phyloP scores from a whole-genome alignment of 2,797 vertebrate species.

The Tokudaia muenninki region DNA sequence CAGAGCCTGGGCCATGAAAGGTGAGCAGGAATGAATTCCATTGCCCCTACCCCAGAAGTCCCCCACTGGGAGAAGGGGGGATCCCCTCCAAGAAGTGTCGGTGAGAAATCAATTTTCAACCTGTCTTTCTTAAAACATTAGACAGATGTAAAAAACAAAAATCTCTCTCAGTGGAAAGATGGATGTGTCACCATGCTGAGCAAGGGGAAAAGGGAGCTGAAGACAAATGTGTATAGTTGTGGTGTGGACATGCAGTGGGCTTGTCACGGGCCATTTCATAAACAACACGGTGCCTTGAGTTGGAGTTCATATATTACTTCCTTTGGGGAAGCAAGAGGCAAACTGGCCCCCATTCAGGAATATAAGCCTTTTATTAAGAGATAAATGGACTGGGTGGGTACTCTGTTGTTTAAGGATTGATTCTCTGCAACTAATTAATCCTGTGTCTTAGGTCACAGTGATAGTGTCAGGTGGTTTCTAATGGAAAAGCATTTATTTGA shows the following conservation, averaged over 20 bases:
- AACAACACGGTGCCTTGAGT: not conserved
- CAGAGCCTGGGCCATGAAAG: slow-evolving; percentile 86
- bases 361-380: slow-evolving; percentile 31
- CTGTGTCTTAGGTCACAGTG: slow-evolving; percentile 46
- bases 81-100: not conserved
- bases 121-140: slow-evolving; percentile 52
- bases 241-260: not conserved
- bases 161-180: slow-evolving; percentile 7
- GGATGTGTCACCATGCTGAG: slow-evolving; percentile 2
- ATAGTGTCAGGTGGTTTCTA: not conserved
- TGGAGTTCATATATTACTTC: slow-evolving; percentile 33
- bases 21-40: slow-evolving; percentile 83
- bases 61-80: not conserved
- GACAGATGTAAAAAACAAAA: slow-evolving; percentile 62
- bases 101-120: slow-evolving; percentile 54
- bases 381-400: not conserved
- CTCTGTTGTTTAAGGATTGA: slow-evolving; percentile 43
- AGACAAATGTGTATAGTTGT: not conserved
- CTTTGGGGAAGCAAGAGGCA: not conserved
- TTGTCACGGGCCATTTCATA: slow-evolving; percentile 27
- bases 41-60: not conserved
- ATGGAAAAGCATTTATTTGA: not conserved
- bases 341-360: slow-evolving; percentile 60
- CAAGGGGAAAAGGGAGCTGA: not conserved
- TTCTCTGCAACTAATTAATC: slow-evolving; percentile 58